These are phyloP conservation scores for Plutomurus gul DNA, from an alignment of 1,140 invertebrate genomes.

Conservation along the genomic window DNA sequence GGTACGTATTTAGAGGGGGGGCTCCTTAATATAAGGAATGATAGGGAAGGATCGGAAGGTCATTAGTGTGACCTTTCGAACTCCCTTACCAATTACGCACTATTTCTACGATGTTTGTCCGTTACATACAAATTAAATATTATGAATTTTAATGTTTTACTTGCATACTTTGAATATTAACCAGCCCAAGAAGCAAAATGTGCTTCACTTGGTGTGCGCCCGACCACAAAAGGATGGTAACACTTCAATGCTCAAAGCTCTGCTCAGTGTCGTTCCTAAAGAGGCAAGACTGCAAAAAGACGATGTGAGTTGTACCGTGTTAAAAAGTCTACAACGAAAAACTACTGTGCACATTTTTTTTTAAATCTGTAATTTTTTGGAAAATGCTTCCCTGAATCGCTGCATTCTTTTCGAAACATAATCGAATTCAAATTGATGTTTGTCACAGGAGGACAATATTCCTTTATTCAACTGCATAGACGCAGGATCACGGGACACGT, in stretches of 20 bases:
- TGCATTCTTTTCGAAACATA: too few relatives aligned
- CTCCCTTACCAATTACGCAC: too few relatives aligned
- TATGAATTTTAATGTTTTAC: too few relatives aligned
- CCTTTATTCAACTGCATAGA: conserved; percentile 91
- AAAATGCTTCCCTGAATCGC: too few relatives aligned
- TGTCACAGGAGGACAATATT: conserved; percentile 81
- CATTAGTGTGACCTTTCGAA: too few relatives aligned
- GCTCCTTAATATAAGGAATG: too few relatives aligned
- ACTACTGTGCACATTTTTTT: background rate
- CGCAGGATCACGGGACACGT: conserved; percentile 89
- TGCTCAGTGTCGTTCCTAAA: conserved; percentile 81
- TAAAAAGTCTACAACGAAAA: too few relatives aligned
- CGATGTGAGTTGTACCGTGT: conserved; percentile 69
- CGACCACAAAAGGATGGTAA: conserved; percentile 87
- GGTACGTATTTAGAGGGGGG: too few relatives aligned
- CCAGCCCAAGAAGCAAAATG: conserved; percentile 73
- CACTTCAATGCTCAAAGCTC: conserved; percentile 80
- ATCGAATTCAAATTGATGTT: background rate
- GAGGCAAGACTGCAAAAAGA: conserved; percentile 83
- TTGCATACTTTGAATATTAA: too few relatives aligned
- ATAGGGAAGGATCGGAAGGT: too few relatives aligned
- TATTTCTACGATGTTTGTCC: too few relatives aligned
- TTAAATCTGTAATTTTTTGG: conserved; percentile 57
- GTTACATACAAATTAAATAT: too few relatives aligned
- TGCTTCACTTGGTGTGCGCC: conserved; percentile 87